Evolutionary conservation across 2,888 invertebrate genomes (phyloP), one percentile per base, ranked within the genome.

Genomic region (Listrodromus nycthemerus): DNA sequence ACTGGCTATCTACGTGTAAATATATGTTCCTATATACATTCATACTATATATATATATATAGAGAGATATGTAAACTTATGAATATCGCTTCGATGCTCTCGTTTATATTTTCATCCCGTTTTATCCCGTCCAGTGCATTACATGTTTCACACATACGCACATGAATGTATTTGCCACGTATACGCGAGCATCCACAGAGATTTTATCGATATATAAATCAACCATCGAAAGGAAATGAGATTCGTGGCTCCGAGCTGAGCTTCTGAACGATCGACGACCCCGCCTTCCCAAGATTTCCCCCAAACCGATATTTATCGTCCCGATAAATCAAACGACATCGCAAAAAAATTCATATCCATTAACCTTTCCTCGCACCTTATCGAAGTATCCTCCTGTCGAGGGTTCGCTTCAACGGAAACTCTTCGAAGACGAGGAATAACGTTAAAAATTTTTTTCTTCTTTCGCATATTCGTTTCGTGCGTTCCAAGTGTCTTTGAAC

Each of bases 191-290:
- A 50, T 61, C 27, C 61, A 27, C 55, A 19, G 27, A 41, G 73
- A 73, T 73, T 73, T 73, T 73, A 73, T 73, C 73, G 73, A 73
- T 73, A 61, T 73, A 73, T 61, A 73, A 75, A 75, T 75, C 75
- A 65, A 75, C 65, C 6, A 65, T 65, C 75, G 63, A 75, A 52
- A 75, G 75, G 50, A 75, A 75, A 75, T 75, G 75, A 65, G 75
- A 75, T 75, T 75, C 65, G 75, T 75, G 65, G 16, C 50, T 75
- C 48, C 65, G 63, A 75, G 65, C 37, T 50, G 75, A 75, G 75
- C 65, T 33, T 48, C 48, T 37, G 63, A 65, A 65, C 63, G 75
- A 75, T 75, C 65, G 65, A 61, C 30, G 27, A 16, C 41, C 16
- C 41, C 41, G 41, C 41, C 41, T n/a, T 16, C 75, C 50, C 50